phyloP scores from a whole-genome alignment of 2,888 invertebrate species.

The Agrotis puta region DNA sequence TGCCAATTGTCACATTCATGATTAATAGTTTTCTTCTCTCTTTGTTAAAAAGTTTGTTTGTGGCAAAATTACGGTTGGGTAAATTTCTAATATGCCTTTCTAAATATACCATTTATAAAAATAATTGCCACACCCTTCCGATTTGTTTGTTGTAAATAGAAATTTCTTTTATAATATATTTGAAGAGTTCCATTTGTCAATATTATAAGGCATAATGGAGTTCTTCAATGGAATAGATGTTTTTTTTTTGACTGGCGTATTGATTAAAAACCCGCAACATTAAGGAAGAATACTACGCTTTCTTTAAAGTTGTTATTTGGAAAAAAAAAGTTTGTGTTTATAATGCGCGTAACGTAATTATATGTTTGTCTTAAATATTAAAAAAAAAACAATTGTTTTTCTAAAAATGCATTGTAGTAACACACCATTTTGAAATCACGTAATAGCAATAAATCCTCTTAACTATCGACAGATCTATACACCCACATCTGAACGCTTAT shows the following conservation, averaged over 20 bases:
- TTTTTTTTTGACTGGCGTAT: background rate
- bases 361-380: background rate
- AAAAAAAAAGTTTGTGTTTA: background rate
- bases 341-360: too few relatives aligned
- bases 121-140: conserved; percentile 77
- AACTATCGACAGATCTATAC: conserved; percentile 69
- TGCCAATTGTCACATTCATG: conserved; percentile 73
- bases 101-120: conserved; percentile 69
- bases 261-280: background rate
- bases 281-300: background rate
- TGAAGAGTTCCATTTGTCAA: conserved; percentile 40
- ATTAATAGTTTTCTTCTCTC: conserved; percentile 79
- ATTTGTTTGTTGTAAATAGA: conserved; percentile 67
- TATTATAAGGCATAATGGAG: conserved; percentile 17
- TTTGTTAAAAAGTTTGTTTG: conserved; percentile 78
- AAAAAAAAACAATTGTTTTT: too few relatives aligned
- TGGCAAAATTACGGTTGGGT: conserved; percentile 80
- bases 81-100: conserved; percentile 71
- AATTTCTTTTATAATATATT: conserved; percentile 36
- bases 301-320: too few relatives aligned
- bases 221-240: background rate
- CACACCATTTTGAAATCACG: background rate
- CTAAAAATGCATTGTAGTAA: too few relatives aligned
- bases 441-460: conserved; percentile 52
- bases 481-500: conserved; percentile 78